A percentile compares a stretch with the other conserved stretches of the same genome.
phyloP scores from a whole-genome alignment of 2,113 vertebrate genomes.

The Daubentonia madagascariensis region DNA sequence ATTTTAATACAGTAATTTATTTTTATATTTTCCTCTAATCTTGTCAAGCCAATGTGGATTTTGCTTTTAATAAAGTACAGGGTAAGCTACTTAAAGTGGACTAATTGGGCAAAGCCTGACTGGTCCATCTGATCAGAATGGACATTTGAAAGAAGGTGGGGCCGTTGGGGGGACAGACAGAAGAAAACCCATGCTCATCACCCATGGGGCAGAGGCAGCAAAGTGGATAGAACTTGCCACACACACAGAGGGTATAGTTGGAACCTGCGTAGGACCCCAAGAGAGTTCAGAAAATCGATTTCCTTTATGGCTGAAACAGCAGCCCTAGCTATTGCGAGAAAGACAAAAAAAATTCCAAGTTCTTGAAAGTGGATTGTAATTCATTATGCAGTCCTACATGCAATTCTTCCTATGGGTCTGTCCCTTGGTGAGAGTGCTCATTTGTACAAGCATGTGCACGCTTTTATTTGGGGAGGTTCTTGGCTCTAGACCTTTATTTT shows the following conservation, averaged over 20 bases:
- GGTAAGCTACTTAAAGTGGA: conserved; percentile 78
- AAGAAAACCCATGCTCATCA: neutral
- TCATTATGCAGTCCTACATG: neutral
- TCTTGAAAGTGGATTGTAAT: neutral
- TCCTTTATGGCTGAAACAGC: neutral
- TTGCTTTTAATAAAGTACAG: conserved; percentile 78
- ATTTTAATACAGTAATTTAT: conserved; percentile 82
- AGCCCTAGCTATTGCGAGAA: neutral
- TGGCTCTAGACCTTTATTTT: neutral
- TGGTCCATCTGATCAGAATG: conserved; percentile 73
- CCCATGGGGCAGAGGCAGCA: neutral
- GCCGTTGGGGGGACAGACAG: neutral
- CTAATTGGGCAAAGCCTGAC: conserved; percentile 77
- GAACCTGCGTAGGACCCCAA: neutral
- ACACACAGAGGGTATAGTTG: neutral
- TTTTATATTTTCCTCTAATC: conserved; percentile 81
- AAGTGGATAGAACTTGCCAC: neutral
- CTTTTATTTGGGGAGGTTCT: neutral
- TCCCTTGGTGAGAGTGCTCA: neutral
- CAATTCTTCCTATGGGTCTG: neutral
- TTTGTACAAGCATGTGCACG: neutral
- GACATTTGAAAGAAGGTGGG: conserved; percentile 55
- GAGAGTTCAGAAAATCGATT: neutral
- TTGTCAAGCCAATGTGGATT: conserved; percentile 77
- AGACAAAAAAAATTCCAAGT: neutral